These are phyloP conservation scores for Branchinecta sandiegonensis DNA, from an alignment of 2,888 invertebrate species.

Conservation along the genomic window DNA sequence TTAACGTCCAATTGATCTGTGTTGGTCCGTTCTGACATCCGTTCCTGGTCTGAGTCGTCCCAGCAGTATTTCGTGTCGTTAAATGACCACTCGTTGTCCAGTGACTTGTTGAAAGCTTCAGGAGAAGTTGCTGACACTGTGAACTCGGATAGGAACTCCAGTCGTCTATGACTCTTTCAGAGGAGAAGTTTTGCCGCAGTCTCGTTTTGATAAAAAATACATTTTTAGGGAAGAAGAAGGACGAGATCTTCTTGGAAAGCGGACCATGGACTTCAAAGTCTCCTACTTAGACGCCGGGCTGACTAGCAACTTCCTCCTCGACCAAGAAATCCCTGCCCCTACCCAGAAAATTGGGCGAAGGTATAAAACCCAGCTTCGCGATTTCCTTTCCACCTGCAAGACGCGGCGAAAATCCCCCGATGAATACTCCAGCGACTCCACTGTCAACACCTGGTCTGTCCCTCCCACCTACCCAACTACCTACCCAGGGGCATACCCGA, in stretches of 20 bases:
- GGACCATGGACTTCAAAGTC: constrained; percentile 98
- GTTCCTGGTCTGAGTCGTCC: too few species aligned
- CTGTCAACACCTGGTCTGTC: constrained; percentile 21
- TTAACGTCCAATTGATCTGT: too few species aligned
- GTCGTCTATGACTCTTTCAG: too few species aligned
- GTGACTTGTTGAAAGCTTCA: too few species aligned
- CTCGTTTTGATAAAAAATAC: not conserved
- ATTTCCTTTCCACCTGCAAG: constrained; percentile 81
- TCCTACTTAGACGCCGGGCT: constrained; percentile 90
- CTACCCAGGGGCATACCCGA: constrained; percentile 45
- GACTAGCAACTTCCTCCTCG: constrained; percentile 77
- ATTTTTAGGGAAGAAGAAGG: constrained; percentile 89
- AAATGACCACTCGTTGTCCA: too few species aligned
- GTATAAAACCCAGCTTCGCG: constrained; percentile 83
- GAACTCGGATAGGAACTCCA: too few species aligned
- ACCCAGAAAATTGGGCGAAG: constrained; percentile 66
- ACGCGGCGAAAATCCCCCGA: constrained; percentile 50
- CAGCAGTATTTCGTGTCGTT: too few species aligned
- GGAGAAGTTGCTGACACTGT: too few species aligned
- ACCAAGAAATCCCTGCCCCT: constrained; percentile 49
- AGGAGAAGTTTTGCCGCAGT: too few species aligned
- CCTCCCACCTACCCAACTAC: constrained; percentile 46
- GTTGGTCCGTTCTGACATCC: too few species aligned
- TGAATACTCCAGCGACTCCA: constrained; percentile 22
- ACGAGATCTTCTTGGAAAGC: constrained; percentile 84